Evolutionary conservation across 2,113 vertebrate species (phyloP), one percentile per base, ranked within the genome.

Genomic region (Ifrita kowaldi): DNA sequence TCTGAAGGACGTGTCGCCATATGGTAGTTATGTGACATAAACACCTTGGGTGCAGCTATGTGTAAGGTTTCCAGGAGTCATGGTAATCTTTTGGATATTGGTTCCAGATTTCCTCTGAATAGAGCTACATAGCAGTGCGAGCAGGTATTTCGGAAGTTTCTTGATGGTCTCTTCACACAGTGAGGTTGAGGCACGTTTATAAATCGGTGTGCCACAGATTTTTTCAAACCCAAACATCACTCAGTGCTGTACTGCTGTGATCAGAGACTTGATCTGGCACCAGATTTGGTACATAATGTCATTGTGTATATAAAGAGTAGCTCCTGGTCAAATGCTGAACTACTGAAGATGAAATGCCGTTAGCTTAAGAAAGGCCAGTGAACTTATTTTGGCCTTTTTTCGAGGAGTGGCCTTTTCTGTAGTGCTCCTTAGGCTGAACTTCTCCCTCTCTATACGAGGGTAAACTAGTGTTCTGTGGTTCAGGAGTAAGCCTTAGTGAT

Each of bases 361-460:
- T 46, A 74, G 17, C 50, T 74, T 59, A 18, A 63, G 49, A 27
- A 44, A 16, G 4, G 12, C 39, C 52, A 44, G 7, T 63, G 21
- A 64, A 73, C 39, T 46, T 83, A 19, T 7, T 71, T 63, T 68
- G 22, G 39, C 32, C 27, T 79, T 93, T 89, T 9, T 79, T 93
- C 15, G 9, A 42, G 28, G 53, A 89, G 6, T 16, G 39, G 30
- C 74, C 13, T 87, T 53, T 81, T 67, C 26, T 78, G 6, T 53
- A 32, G 24, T 4, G 5, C 67, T 79, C 16, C 16, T 16, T 63
- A 27, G 39, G 7, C 67, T 76, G 16, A 63, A 50, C 23, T 49
- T 69, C 23, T 11, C 30, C 8, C 16, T 46, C 16, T 32, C 57
- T 76, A 3, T 49, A 19, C 0, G 1, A 63, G 13, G 18, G 21